Conservation (phyloP, 1,140 invertebrate genomes). For the Oedothorax gibbosus region DNA sequence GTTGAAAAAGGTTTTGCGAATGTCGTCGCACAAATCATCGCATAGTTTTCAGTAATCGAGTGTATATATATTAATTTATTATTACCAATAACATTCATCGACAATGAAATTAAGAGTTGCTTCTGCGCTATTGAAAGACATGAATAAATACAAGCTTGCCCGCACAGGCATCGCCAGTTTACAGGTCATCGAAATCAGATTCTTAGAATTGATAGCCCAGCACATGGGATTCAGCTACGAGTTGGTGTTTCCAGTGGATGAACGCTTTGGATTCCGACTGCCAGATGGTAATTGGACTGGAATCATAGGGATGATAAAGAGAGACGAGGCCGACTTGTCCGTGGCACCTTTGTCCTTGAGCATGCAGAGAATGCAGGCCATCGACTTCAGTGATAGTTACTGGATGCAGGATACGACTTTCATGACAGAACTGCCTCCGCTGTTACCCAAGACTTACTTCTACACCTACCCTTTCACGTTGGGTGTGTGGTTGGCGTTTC, state of each 20-base stretch:
- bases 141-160: no score
- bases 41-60: no score
- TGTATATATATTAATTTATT: no score
- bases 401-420: not conserved
- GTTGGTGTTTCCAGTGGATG: not conserved
- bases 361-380: constrained; percentile 65
- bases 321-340: constrained; percentile 67
- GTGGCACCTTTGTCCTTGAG: constrained; percentile 68
- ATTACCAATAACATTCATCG: no score
- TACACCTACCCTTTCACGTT: not conserved
- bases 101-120: no score
- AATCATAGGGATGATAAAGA: constrained; percentile 49
- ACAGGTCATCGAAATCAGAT: not conserved
- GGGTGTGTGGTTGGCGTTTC: not conserved
- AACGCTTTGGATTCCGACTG: not conserved
- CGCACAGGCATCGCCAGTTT: no score
- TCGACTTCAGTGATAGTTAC: constrained; percentile 68
- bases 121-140: no score
- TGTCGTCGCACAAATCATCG: no score
- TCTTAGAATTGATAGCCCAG: no score
- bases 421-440: not conserved
- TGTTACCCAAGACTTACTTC: not conserved
- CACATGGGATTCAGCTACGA: no score
- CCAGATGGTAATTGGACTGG: not conserved
- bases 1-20: no score